Evolutionary conservation across 1,140 invertebrate genomes (phyloP), one percentile per base, ranked within the genome.

Genomic region (Drosophila bocki): DNA sequence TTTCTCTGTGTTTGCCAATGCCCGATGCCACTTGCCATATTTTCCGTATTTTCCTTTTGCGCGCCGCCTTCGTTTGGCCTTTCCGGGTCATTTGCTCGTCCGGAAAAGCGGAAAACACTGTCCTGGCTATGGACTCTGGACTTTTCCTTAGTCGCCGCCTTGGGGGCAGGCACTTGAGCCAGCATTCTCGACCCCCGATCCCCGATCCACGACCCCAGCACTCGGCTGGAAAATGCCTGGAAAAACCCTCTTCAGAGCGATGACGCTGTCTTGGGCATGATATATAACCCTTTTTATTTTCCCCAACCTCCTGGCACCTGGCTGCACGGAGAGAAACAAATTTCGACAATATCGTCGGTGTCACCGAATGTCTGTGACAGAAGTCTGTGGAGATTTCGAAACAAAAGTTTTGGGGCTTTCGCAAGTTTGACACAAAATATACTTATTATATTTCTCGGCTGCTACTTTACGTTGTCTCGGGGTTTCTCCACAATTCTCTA

Each of bases 1-100:
- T 22, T 2, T 58, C 9, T 60, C 17, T 68, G 64, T 57, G 19
- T 42, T 57, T 75, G 29, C 41, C 58, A 35, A 35, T 48, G 47
- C 22, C 63, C 63, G 67, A 37, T 70, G 67, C 67, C 67, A 70
- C 69, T 77, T 53, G 54, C 57, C 67, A 58, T 57, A 67, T 77
- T 76, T 77, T 76, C 54, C 41, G 22, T 71, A 75, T 65, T 63
- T 63, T 71, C 48, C 77, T 84, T 79, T 83, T 80, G 56, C 80
- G 65, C 59, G 78, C 68, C 64, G 82, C 75, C 72, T 86, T 82
- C 75, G 78, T 68, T 82, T 79, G 82, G 82, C 82, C 85, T 86
- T 86, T 86, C 82, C 82, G 85, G 82, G 82, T 86, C 82, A 86
- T 86, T 86, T 86, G 82, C 69, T 82, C 64, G 65, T 65, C 82